Base-by-base conservation (phyloP, 1,140 invertebrate species). In the Archivesica marissinica region DNA sequence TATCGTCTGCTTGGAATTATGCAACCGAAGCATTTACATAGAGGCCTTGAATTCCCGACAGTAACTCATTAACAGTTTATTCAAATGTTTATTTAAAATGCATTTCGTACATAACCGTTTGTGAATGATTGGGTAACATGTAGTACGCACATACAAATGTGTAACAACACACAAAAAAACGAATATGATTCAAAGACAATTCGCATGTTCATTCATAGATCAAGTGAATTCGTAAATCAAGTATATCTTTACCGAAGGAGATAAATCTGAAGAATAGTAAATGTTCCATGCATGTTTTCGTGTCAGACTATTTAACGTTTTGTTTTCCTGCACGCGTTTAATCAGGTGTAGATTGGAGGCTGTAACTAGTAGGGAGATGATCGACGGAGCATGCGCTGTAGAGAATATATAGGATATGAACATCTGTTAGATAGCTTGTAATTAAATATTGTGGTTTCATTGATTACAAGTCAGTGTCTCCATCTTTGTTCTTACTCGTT, bases 181-280 rank as follows among this genome's bases (percentile, higher is more conserved):
- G n/a, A 35, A 35, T 64, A 20, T 33, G 30, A 35, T 25, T 30
- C 59, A 64, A 35, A 64, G 3, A 33, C 28, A 64, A 64, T 64
- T 35, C 59, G 38, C 38, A 35, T 64, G 33, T 64, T 64, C 59
- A 64, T 64, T 64, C 59, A 64, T 64, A 64, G 38, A 64, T 64
- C 59, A 64, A 25, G 0, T 35, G 30, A 64, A 35, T 64, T 64
- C 33, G 15, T 35, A 64, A 35, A 64, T 64, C 59, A 64, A 3
- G 15, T 35, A 64, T 13, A 64, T 25, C n/a, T n/a, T 33, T 11
- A 35, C 30, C 11, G 15, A 17, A 6, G 9, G 59, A 64, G 59
- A 25, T 64, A 64, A 35, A 35, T 64, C 59, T 64, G n/a, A n/a
- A n/a, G 2, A 17, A 15, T 25, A 15, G 59, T 20, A 35, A 64